phyloP scores from a whole-genome alignment of 2,797 vertebrate species.

The Micrastur ruficollis region DNA sequence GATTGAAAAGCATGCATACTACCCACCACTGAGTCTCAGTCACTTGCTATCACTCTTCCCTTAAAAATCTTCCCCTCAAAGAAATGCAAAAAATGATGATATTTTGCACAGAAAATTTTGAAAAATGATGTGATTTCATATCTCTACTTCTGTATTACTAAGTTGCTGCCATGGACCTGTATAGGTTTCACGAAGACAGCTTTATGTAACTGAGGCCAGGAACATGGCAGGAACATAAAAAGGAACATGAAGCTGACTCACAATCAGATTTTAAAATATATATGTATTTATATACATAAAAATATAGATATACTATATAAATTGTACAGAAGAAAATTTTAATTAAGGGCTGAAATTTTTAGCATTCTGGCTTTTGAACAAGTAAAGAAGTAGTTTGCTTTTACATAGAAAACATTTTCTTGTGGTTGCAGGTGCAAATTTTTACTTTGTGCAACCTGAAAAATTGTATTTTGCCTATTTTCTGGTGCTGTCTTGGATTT shows the following conservation, averaged over 20 bases:
- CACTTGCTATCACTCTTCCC: conserved; percentile 18
- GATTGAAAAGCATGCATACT: not conserved
- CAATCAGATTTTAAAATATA: not conserved
- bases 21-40: not conserved
- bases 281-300: not conserved
- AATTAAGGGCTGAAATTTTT: not conserved
- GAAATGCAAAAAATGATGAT: not conserved
- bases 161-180: not conserved
- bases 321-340: not conserved
- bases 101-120: not conserved
- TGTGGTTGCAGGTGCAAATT: not conserved
- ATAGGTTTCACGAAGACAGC: not conserved
- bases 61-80: not conserved
- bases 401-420: not conserved
- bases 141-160: not conserved
- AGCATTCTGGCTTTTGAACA: not conserved
- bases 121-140: not conserved
- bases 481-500: not conserved
- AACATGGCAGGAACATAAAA: not conserved
- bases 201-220: not conserved
- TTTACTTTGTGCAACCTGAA: not conserved
- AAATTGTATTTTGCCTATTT: not conserved
- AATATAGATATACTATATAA: not conserved
- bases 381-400: not conserved
- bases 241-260: not conserved